These are phyloP conservation scores for Polydrusus tereticollis DNA, from an alignment of 2,888 invertebrate genomes.

Conservation along the genomic window DNA sequence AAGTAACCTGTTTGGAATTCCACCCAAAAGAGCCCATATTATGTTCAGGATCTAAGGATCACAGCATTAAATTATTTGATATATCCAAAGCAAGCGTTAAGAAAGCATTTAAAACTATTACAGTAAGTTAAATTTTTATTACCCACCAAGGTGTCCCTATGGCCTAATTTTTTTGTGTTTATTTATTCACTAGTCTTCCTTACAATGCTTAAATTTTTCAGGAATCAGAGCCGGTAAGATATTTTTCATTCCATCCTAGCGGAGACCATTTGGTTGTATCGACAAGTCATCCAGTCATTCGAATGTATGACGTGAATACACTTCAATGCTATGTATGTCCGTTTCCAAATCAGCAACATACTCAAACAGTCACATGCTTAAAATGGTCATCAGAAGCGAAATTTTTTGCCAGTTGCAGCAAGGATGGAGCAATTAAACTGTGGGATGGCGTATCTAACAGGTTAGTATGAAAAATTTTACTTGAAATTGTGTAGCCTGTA, in stretches of 20 bases:
- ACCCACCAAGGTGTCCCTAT: background rate
- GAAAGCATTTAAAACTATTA: conserved; percentile 96
- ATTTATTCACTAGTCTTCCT: background rate
- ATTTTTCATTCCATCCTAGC: conserved; percentile 94
- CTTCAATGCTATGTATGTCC: conserved; percentile 96
- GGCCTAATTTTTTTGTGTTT: conserved; percentile 13
- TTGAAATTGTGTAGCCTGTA: background rate
- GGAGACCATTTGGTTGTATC: conserved; percentile 96
- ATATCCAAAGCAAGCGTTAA: conserved; percentile 99
- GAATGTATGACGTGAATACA: conserved; percentile 95
- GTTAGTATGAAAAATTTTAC: conserved; percentile 4
- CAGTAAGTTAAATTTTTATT: conserved; percentile 70
- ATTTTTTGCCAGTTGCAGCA: conserved; percentile 87
- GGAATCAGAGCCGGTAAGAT: conserved; percentile 93
- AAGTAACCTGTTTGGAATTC: conserved; percentile 96
- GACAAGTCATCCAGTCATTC: conserved; percentile 89
- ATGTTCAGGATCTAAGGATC: conserved; percentile 95
- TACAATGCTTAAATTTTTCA: conserved; percentile 60
- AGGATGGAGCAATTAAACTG: conserved; percentile 93
- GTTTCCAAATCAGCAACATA: conserved; percentile 88
- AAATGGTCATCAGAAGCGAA: conserved; percentile 74
- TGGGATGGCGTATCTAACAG: conserved; percentile 97
- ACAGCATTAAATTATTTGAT: conserved; percentile 96
- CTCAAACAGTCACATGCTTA: conserved; percentile 80
- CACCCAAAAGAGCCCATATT: conserved; percentile 96